Percentiles rank a stretch among this genome's conserved stretches.
phyloP scores from a whole-genome alignment of 64 coral and sea anemone genomes.

The Exaiptasia diaphana region DNA sequence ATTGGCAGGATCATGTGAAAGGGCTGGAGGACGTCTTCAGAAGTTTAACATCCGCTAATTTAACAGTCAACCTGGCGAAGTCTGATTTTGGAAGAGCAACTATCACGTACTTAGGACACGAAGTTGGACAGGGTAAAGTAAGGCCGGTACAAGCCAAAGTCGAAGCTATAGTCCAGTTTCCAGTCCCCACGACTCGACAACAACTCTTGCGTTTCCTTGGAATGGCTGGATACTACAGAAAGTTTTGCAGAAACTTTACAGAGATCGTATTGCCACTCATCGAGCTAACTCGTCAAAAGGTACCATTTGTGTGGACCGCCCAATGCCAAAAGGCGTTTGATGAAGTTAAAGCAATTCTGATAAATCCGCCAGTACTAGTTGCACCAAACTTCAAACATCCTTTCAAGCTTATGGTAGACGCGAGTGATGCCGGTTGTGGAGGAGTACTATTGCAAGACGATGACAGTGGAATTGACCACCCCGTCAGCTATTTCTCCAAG shows the following conservation, averaged over 20 bases:
- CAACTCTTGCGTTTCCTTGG: neutral
- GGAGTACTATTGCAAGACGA: neutral
- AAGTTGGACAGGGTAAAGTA: neutral
- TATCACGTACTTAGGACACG: neutral
- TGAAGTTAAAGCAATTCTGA: neutral
- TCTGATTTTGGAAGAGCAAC: neutral
- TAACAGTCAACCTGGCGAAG: neutral
- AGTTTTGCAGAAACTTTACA: neutral
- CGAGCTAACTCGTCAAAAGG: neutral
- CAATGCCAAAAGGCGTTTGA: slow-evolving; percentile 1
- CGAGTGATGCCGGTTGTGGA: neutral
- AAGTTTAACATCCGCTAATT: neutral
- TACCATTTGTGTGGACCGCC: neutral
- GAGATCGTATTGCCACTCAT: neutral
- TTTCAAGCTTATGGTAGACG: slow-evolving; percentile 2
- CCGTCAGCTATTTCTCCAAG: neutral
- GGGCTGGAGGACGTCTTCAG: neutral
- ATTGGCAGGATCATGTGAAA: neutral
- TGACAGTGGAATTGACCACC: neutral
- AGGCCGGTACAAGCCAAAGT: neutral
- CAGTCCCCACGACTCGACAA: neutral
- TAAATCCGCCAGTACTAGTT: slow-evolving; percentile 3
- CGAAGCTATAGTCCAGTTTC: neutral
- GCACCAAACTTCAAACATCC: neutral
- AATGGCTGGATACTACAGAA: neutral